Evolutionary conservation across 2,888 invertebrate species (phyloP).

Genomic region (Eremobia ochroleuca): DNA sequence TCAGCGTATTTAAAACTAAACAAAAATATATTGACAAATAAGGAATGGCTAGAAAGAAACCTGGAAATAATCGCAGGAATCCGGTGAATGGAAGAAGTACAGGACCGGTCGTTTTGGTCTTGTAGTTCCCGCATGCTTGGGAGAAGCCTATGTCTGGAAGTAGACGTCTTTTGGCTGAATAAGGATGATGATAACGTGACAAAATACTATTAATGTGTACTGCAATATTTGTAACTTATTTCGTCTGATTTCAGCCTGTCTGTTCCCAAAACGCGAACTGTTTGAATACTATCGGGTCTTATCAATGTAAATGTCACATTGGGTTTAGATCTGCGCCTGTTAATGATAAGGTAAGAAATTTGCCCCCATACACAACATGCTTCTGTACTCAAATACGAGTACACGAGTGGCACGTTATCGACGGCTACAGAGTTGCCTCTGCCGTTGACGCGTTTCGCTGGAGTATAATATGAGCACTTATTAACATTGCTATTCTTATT

Average conservation of each 20-base stretch:
- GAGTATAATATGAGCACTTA: background rate
- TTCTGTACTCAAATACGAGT: background rate
- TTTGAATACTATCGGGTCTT: slow-evolving; percentile 88
- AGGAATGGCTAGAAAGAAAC: background rate
- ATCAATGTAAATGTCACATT: slow-evolving; percentile 84
- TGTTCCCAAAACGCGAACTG: slow-evolving; percentile 88
- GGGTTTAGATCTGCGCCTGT: slow-evolving; percentile 86
- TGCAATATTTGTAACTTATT: background rate
- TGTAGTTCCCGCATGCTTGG: background rate
- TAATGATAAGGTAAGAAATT: slow-evolving; percentile 84
- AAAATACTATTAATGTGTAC: background rate
- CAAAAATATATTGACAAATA: background rate
- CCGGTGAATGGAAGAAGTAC: background rate
- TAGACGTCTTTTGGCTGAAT: background rate
- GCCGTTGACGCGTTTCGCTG: background rate
- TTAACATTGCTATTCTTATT: background rate
- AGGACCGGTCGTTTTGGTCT: background rate
- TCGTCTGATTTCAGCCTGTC: slow-evolving; percentile 77
- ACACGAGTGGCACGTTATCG: background rate
- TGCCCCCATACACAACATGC: background rate
- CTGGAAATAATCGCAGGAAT: background rate
- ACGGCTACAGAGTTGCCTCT: background rate
- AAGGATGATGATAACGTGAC: background rate
- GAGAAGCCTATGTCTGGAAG: background rate
- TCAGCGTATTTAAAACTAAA: background rate